A percentile compares a stretch with the other conserved stretches of the same genome.
Evolutionary conservation across 2,797 vertebrate species (phyloP).

Genomic region (Lacerta viridis): DNA sequence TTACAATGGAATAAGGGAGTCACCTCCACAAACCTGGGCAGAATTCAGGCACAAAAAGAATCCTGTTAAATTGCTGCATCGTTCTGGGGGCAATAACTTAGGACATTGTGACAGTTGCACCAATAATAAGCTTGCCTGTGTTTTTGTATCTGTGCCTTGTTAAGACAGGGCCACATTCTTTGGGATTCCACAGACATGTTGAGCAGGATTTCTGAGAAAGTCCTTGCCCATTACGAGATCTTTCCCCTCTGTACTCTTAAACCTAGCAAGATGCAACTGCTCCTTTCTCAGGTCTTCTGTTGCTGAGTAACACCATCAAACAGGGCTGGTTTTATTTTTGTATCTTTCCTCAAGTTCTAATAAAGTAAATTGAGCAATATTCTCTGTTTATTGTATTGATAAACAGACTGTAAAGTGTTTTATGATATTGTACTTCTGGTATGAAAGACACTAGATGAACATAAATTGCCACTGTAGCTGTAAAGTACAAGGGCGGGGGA

Average conservation of each 20-base stretch:
- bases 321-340: conserved; percentile 68
- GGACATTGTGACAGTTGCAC: too few species aligned
- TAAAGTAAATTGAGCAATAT: conserved; percentile 74
- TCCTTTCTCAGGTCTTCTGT: conserved; percentile 39
- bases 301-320: conserved; percentile 44
- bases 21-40: too few species aligned
- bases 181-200: not conserved
- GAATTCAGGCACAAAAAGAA: too few species aligned
- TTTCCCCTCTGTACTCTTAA: not conserved
- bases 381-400: conserved; percentile 74
- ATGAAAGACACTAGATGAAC: conserved; percentile 72
- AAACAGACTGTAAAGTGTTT: conserved; percentile 74
- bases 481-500: conserved; percentile 51
- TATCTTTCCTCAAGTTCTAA: conserved; percentile 72
- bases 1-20: too few species aligned
- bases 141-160: conserved; percentile 14
- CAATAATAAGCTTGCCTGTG: conserved; percentile 30
- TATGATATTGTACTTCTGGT: conserved; percentile 55
- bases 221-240: not conserved
- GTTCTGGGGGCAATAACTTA: too few species aligned
- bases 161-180: conserved; percentile 41
- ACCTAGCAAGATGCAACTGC: conserved; percentile 29
- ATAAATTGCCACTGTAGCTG: conserved; percentile 73
- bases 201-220: conserved; percentile 31
- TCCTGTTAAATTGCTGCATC: too few species aligned